Evolutionary conservation across 2,888 invertebrate species (phyloP).

Genomic region (Chloroclysta siterata): DNA sequence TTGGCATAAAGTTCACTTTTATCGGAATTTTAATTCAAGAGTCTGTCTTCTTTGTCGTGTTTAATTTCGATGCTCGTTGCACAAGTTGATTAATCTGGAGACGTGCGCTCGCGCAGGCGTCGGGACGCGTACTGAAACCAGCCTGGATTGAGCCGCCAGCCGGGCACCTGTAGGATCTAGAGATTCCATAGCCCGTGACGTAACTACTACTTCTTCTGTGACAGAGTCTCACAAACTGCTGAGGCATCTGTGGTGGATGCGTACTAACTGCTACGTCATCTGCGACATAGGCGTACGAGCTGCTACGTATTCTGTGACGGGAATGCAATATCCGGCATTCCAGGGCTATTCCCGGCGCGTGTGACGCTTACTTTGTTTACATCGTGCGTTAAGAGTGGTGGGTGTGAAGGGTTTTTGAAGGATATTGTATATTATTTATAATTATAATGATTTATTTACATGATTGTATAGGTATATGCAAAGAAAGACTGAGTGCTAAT

Average conservation of each 20-base stretch:
- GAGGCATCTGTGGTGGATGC: neutral
- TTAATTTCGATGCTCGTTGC: conserved; percentile 57
- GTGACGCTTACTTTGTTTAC: conserved; percentile 79
- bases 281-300: conserved; percentile 4
- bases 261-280: neutral
- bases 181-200: conserved; percentile 47
- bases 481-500: no score
- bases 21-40: conserved; percentile 18
- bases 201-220: conserved; percentile 20
- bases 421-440: neutral
- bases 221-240: conserved; percentile 5
- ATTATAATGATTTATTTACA: neutral
- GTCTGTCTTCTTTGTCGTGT: conserved; percentile 52
- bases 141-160: conserved; percentile 33
- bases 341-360: conserved; percentile 70
- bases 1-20: conserved; percentile 5
- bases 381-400: conserved; percentile 53
- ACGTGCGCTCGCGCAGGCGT: conserved; percentile 52
- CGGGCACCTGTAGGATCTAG: conserved; percentile 52
- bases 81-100: conserved; percentile 21
- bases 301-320: conserved; percentile 30
- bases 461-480: neutral
- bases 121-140: conserved; percentile 49
- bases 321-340: conserved; percentile 82
- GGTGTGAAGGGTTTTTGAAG: conserved; percentile 39